A percentile compares a stretch with the other conserved stretches of the same genome.
phyloP scores from a whole-genome alignment of 2,113 vertebrate genomes.

The Bettongia penicillata region DNA sequence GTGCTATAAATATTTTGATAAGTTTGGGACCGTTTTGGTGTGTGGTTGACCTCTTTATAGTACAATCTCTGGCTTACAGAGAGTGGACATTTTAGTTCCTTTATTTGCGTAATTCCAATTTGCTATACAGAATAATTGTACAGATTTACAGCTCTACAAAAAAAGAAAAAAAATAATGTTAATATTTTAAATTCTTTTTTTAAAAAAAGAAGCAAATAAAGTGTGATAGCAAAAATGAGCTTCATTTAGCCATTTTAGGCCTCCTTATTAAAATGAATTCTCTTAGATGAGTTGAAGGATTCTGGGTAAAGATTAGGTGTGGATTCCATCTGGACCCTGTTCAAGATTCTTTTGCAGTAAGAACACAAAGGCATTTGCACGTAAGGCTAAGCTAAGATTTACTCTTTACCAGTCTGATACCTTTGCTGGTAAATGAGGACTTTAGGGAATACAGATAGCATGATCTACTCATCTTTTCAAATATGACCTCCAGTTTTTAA shows the following conservation, averaged over 20 bases:
- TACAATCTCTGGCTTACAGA: not conserved
- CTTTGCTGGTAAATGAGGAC: conserved; percentile 70
- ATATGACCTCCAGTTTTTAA: conserved; percentile 14
- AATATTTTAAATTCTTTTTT: not conserved
- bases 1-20: not conserved
- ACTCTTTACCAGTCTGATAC: conserved; percentile 62
- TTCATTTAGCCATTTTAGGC: not conserved
- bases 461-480: conserved; percentile 45
- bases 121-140: not conserved
- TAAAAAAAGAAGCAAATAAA: not conserved
- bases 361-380: conserved; percentile 31
- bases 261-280: conserved; percentile 52
- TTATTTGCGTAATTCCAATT: not conserved
- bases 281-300: conserved; percentile 22
- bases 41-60: not conserved
- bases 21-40: not conserved
- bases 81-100: not conserved
- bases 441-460: conserved; percentile 65
- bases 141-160: not conserved
- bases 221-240: not conserved
- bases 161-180: not conserved
- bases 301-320: conserved; percentile 1
- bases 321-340: conserved; percentile 30
- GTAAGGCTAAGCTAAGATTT: conserved; percentile 69
- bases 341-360: conserved; percentile 36